Evolutionary conservation across 2,797 vertebrate species (phyloP), one percentile per base, ranked within the genome.

Genomic region (Clamator glandarius): DNA sequence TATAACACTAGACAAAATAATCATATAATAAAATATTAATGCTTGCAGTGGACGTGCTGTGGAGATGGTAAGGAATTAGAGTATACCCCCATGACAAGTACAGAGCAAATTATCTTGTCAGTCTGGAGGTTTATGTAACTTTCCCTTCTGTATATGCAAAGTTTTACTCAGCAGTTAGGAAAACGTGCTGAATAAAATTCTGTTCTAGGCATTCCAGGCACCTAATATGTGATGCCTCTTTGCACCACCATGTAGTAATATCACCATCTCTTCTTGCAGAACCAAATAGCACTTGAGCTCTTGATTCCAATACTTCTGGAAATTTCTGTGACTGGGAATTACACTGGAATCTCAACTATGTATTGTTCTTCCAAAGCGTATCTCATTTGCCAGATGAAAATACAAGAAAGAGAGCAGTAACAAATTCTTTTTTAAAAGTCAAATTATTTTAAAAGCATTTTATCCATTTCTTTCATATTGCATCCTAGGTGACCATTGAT

Each of bases 381-480:
- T 68, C 41, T 87, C 61, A 58, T 82, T 93, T 86, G 61, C 57
- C 59, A 87, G 67, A 74, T 2, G 1, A 87, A 46, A 61, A 89
- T 50, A 33, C 77, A 83, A 92, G 36, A 89, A 77, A 85, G 23
- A 76, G 26, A 81, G 52, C 33, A 88, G 48, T 57, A 93, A 86
- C 28, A 84, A 74, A 92, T 74, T 67, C 62, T 77, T 73, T 87
- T 80, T 77, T 18, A 87, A 84, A 95, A 91, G 72, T 67, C 58
- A 94, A 87, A 87, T 80, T 80, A 24, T 90, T 87, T 83, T 64
- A 80, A 77, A 89, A 74, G 64, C 26, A 70, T 87, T 91, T 86
- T 44, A 80, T 90, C 54, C 8, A 52, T 31, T 84, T 70, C 78
- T 74, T 92, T 89, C 66, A 70, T 44, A 83, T 8, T 64, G 54